Conservation (phyloP, 2,797 vertebrate species). For the Meriones psammophilus region DNA sequence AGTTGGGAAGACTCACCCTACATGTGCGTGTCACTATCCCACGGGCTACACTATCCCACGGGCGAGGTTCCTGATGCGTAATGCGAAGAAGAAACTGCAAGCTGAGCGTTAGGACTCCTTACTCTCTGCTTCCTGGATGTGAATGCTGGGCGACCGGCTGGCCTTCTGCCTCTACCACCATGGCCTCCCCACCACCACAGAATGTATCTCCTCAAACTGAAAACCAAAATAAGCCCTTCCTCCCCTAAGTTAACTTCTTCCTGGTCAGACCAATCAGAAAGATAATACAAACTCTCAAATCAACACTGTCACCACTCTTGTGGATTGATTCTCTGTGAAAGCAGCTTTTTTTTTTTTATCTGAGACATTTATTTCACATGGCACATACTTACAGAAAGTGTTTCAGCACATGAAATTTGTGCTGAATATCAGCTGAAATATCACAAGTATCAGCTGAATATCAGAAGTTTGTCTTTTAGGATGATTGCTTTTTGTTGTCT, state of each 20-base stretch:
- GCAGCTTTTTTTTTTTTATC: too few species aligned
- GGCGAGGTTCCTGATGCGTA: neutral
- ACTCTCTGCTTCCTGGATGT: neutral
- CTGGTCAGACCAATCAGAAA: neutral
- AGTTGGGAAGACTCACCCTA: neutral
- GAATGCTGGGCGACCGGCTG: neutral
- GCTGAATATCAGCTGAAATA: slow-evolving; percentile 65
- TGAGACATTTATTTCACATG: slow-evolving; percentile 94
- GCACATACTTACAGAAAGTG: slow-evolving; percentile 87
- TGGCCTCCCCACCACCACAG: neutral
- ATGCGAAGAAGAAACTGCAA: neutral
- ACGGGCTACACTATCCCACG: too few species aligned
- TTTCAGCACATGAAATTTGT: slow-evolving; percentile 87
- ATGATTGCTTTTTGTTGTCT: slow-evolving; percentile 94
- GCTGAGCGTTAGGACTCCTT: neutral
- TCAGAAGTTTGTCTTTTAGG: slow-evolving; percentile 88
- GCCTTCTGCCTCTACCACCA: neutral
- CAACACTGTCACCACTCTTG: neutral
- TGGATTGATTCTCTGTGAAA: neutral
- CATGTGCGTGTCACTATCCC: too few species aligned
- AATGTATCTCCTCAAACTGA: too few species aligned
- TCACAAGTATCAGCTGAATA: slow-evolving; percentile 59
- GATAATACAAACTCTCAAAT: neutral
- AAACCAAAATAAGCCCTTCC: neutral
- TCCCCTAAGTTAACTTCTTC: neutral